Conservation (phyloP, 2,113 vertebrate genomes). For the Rhizomys pruinosus region DNA sequence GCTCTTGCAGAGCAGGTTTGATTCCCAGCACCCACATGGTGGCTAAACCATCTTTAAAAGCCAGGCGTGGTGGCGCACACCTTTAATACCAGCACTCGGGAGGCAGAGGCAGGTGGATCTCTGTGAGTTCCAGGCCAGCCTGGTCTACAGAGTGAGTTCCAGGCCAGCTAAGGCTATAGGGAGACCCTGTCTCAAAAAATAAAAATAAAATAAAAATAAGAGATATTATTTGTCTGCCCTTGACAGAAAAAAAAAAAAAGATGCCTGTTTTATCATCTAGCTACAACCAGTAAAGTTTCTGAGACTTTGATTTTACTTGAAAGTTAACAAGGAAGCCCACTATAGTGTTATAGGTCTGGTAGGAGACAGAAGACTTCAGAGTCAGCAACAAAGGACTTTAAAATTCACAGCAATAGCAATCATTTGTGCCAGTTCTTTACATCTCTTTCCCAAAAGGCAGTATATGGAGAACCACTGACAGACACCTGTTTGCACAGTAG, state of each 20-base stretch:
- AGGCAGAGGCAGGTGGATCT: too few species aligned
- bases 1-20: too few species aligned
- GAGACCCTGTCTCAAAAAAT: too few species aligned
- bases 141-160: too few species aligned
- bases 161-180: too few species aligned
- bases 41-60: too few species aligned
- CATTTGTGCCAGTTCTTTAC: background rate
- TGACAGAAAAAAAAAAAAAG: background rate
- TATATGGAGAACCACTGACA: background rate
- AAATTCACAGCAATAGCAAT: background rate
- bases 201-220: too few species aligned
- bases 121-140: too few species aligned
- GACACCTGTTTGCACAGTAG: background rate
- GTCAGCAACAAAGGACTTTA: slow-evolving; percentile 13
- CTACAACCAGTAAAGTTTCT: background rate
- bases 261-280: background rate
- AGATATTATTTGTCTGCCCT: background rate
- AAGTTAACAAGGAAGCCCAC: background rate
- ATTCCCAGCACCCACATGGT: too few species aligned
- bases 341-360: background rate
- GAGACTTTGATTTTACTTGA: slow-evolving; percentile 29
- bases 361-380: background rate
- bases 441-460: background rate
- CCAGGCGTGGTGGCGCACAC: too few species aligned
- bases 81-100: too few species aligned